Evolutionary conservation across 2,113 vertebrate genomes (phyloP).

Genomic region (Loxodonta africana): DNA sequence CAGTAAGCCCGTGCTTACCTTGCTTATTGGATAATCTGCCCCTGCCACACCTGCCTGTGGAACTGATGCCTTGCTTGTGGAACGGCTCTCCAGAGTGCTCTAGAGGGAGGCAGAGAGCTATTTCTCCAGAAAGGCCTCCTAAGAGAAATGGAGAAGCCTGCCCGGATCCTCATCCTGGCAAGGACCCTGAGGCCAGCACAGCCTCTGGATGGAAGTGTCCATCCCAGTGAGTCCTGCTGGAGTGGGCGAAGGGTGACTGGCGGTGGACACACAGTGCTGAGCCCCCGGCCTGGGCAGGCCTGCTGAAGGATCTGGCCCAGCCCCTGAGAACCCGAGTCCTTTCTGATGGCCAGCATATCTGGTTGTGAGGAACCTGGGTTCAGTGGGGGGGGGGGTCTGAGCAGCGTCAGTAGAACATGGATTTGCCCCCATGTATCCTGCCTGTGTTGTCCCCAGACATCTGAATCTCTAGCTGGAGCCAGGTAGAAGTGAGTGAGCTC

Average conservation of each 20-base stretch:
- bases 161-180: rapidly evolving
- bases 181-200: rapidly evolving
- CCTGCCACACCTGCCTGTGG: too few relatives aligned
- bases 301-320: background rate
- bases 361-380: background rate
- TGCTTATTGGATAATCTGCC: too few relatives aligned
- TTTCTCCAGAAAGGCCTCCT: background rate
- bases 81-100: constrained; percentile 41
- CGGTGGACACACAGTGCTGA: too few relatives aligned
- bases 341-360: background rate
- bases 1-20: too few relatives aligned
- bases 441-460: background rate
- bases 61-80: background rate
- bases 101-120: constrained; percentile 87
- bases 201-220: background rate
- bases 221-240: background rate
- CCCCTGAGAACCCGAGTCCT: background rate
- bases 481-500: background rate
- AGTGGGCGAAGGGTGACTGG: too few relatives aligned
- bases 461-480: background rate
- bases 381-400: background rate
- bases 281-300: background rate
- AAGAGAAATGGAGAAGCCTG: background rate
- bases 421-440: background rate
- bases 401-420: background rate